Base-by-base conservation (phyloP, 2,888 invertebrate genomes). In the Chrysolina haemoptera region DNA sequence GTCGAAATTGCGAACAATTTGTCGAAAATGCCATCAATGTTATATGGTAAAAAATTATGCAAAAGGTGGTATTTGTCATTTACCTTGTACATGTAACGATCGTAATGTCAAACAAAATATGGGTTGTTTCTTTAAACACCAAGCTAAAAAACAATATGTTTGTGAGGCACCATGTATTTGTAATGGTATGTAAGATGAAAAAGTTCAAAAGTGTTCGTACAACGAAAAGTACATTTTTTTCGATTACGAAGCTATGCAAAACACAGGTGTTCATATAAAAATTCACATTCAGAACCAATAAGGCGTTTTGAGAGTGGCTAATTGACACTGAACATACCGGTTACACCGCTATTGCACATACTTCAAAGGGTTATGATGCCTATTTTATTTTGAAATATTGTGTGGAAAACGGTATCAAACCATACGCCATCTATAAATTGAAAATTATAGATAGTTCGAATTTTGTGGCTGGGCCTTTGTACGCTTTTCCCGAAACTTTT, bases 341-440 rank as follows among this genome's bases (percentile, higher is more conserved):
- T 5, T 70, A 63, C 16, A 70, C 70, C 0, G 63, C 35, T 27
- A 48, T 70, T 16, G 63, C 70, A 4, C 63, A 70, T 14, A 63
- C 62, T 22, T 1, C 50, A 1, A 62, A 70, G 48, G 27, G 35
- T 40, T 70, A 64, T 40, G 70, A 70, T 18, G 43, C 35, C 3
- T 64, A 70, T 41, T 70, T 70, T 50, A 70, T 70, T 64, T 18
- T 70, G 27, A 70, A 70, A 20, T 70, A 70, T 40, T 70, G 70
- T 22, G 35, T 70, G 10, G 64, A 70, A 18, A 70, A 70, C 16
- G 50, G 41, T 1, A 27, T 70, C 20, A 70, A 70, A 43, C 70
- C 64, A 9, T 63, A 59, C 27, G 50, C 63, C 11, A 70, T 70
- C 16, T 70, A 64, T n/a, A 69, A 41, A 46, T 43, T 64, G 22